Evolutionary conservation across 2,797 vertebrate species (phyloP).

Genomic region (Sebastolobus alascanus): DNA sequence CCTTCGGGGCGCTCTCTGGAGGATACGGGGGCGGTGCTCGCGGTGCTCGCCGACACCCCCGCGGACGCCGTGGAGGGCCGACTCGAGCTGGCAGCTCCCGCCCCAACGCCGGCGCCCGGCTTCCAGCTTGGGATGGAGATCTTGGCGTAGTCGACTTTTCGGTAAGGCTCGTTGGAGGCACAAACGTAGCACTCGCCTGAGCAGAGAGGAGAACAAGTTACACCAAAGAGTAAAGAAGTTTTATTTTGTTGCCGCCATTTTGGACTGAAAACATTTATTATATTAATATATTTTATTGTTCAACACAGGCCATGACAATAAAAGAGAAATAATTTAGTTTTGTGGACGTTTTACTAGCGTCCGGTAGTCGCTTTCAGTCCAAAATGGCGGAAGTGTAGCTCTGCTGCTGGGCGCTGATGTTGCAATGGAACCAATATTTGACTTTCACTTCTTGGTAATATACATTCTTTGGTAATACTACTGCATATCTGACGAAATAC

Average conservation of each 20-base stretch:
- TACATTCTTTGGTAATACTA: too few species aligned
- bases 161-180: constrained; percentile 93
- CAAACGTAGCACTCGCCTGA: constrained; percentile 97
- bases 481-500: not conserved
- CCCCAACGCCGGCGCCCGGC: constrained; percentile 67
- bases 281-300: too few species aligned
- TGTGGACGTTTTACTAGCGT: too few species aligned
- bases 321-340: too few species aligned
- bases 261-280: too few species aligned
- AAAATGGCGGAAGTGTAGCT: too few species aligned
- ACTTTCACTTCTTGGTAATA: too few species aligned
- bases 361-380: too few species aligned
- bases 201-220: not conserved
- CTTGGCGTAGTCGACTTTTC: constrained; percentile 97
- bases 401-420: too few species aligned
- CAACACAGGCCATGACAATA: too few species aligned
- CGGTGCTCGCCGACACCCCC: constrained; percentile 32
- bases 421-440: rapidly evolving
- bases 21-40: not conserved
- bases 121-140: constrained; percentile 94
- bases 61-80: constrained; percentile 64
- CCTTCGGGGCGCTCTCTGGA: constrained; percentile 76
- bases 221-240: too few species aligned
- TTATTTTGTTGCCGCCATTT: too few species aligned
- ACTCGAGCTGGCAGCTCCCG: not conserved